Evolutionary conservation across 2,797 vertebrate species (phyloP).

Genomic region (Pantherophis vulpinus): DNA sequence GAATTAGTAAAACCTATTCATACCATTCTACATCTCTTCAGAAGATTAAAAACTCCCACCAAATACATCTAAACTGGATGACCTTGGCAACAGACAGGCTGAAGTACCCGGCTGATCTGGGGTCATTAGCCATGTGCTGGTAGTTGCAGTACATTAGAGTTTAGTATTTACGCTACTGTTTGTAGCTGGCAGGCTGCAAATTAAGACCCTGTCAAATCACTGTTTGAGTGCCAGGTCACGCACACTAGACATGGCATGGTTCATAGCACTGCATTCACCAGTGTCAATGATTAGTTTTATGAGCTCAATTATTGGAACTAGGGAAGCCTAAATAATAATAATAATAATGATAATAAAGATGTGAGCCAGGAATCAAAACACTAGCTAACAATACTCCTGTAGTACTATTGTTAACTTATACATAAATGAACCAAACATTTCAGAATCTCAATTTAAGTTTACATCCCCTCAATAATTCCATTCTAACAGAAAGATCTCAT

Average conservation of each 20-base stretch:
- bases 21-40: neutral
- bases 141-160: conserved; percentile 44
- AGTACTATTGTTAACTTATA: neutral
- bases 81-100: conserved; percentile 44
- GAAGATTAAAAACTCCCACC: conserved; percentile 8
- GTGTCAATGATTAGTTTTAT: conserved; percentile 42
- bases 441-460: neutral
- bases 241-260: conserved; percentile 23
- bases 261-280: conserved; percentile 32
- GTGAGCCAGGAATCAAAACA: conserved; percentile 13
- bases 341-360: neutral
- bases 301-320: conserved; percentile 32
- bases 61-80: conserved; percentile 21
- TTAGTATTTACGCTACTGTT: conserved; percentile 51
- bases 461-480: neutral
- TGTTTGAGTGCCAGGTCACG: conserved; percentile 22
- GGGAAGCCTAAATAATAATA: conserved; percentile 19
- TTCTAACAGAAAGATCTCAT: neutral
- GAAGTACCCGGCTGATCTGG: conserved; percentile 33
- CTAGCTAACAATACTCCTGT: neutral
- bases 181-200: conserved; percentile 45
- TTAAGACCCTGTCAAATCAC: conserved; percentile 50
- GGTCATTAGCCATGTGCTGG: conserved; percentile 31
- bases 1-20: conserved; percentile 1
- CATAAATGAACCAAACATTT: conserved; percentile 24